Evolutionary conservation across 1,140 invertebrate species (phyloP), one percentile per base, ranked within the genome.

Genomic region (Saxidomus purpurata): DNA sequence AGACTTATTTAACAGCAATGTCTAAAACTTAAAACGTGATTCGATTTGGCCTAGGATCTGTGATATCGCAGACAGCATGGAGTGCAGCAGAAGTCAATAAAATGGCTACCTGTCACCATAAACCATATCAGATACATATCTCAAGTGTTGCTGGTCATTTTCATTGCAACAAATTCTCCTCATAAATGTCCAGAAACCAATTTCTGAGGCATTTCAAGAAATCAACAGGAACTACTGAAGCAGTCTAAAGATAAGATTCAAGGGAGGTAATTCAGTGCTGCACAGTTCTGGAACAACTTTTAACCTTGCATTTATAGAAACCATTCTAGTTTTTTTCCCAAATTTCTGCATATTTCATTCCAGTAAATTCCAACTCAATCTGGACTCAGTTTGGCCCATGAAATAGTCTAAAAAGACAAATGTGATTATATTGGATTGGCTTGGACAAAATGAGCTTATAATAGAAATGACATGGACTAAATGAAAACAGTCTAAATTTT

Each of bases 101-200:
- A 71, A 71, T 77, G 43, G 74, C 74, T 9, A 17, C 40, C 74
- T 77, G 74, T 47, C 74, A 47, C 22, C 74, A 77, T 77, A 77
- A 77, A 77, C 40, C 43, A 77, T 77, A 15, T 47, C 43, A 49
- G 74, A 77, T 77, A 77, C 74, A 47, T 77, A 47, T 77, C 74
- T 77, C 47, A 77, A 77, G 67, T 71, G 67, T 71, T 71, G 67
- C 28, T 28, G 67, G 67, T 71, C 67, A 71, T 71, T 71, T 71
- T 71, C 67, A 71, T 36, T 17, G 67, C 67, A 71, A 71, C 67
- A 71, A 71, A 71, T 71, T 40, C 36, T 38, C 34, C 34, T 71
- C 67, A 38, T 71, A 71, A 77, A 77, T 77, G 74, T 77, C 47
- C 74, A 49, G n/a, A 49, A 52, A 31, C 47, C 74, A 77, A 52